A percentile compares a stretch with the other conserved stretches of the same genome.
These are phyloP conservation scores for Colius striatus DNA, from an alignment of 2,113 vertebrate species.

Conservation along the genomic window DNA sequence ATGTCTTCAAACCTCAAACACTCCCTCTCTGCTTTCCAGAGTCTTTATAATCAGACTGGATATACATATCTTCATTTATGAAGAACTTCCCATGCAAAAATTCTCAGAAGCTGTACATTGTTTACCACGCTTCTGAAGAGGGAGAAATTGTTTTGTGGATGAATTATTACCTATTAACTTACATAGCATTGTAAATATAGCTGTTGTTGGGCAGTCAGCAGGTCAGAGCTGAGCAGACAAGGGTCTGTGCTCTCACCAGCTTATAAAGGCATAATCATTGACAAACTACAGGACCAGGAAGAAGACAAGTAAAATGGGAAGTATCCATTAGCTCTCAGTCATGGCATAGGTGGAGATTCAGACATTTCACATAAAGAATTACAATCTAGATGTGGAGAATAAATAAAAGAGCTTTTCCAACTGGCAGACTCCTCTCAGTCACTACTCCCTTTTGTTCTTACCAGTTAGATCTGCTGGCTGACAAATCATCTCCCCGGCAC, in stretches of 20 bases:
- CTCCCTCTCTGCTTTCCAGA: not conserved
- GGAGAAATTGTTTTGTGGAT: constrained; percentile 17
- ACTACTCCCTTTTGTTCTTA: constrained; percentile 39
- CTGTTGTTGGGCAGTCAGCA: not conserved
- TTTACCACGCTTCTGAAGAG: not conserved
- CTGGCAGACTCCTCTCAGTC: not conserved
- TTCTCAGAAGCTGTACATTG: not conserved
- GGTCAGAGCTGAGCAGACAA: not conserved
- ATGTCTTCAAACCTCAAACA: not conserved
- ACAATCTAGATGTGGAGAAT: not conserved
- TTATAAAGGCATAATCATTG: not conserved
- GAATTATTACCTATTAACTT: constrained; percentile 45
- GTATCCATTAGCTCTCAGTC: not conserved
- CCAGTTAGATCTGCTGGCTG: constrained; percentile 48
- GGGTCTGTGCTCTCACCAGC: not conserved
- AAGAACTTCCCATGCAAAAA: not conserved
- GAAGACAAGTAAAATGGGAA: not conserved
- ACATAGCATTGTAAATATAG: not conserved
- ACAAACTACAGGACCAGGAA: not conserved
- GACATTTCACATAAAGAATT: not conserved
- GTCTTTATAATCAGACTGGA: not conserved
- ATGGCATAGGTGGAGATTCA: not conserved
- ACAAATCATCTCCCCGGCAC: constrained; percentile 66
- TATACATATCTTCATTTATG: not conserved
- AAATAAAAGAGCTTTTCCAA: constrained; percentile 34